phyloP scores from a whole-genome alignment of 2,888 invertebrate species.

The Watsonalla cultraria region DNA sequence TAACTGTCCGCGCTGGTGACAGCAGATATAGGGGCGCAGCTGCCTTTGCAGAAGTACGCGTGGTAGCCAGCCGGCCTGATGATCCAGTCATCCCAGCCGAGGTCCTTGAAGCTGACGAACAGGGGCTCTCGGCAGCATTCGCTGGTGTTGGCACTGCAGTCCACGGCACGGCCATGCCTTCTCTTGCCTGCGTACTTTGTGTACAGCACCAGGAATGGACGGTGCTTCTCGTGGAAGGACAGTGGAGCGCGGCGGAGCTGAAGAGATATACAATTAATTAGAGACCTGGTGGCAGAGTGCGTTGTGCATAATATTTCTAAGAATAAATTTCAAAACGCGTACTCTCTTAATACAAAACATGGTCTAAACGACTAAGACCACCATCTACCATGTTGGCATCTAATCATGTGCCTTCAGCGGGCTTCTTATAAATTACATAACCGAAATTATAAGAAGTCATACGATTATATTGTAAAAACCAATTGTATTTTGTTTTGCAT shows the following conservation, averaged over 20 bases:
- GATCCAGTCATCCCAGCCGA: conserved; percentile 95
- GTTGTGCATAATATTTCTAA: too few species aligned
- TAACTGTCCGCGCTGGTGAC: conserved; percentile 77
- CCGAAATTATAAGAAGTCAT: too few species aligned
- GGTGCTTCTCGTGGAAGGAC: conserved; percentile 82
- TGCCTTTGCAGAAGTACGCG: conserved; percentile 92
- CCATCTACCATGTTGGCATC: too few species aligned
- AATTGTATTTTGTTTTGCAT: too few species aligned
- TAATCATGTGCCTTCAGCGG: too few species aligned
- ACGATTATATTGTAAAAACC: too few species aligned
- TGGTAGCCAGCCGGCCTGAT: conserved; percentile 89
- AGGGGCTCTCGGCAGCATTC: conserved; percentile 91
- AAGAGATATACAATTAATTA: too few species aligned
- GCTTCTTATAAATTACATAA: too few species aligned
- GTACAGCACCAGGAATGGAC: conserved; percentile 89
- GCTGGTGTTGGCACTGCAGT: conserved; percentile 81
- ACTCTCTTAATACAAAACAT: too few species aligned
- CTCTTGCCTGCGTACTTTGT: conserved; percentile 84
- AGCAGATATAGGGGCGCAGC: conserved; percentile 86
- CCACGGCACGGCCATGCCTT: conserved; percentile 81
- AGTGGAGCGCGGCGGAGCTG: conserved; percentile 82
- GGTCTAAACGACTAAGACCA: too few species aligned
- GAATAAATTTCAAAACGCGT: too few species aligned
- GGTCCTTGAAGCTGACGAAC: conserved; percentile 89
- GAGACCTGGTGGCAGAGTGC: too few species aligned